A percentile compares a stretch with the other conserved stretches of the same genome.
Evolutionary conservation across 2,113 vertebrate species (phyloP).

Genomic region (Narcine bancroftii): DNA sequence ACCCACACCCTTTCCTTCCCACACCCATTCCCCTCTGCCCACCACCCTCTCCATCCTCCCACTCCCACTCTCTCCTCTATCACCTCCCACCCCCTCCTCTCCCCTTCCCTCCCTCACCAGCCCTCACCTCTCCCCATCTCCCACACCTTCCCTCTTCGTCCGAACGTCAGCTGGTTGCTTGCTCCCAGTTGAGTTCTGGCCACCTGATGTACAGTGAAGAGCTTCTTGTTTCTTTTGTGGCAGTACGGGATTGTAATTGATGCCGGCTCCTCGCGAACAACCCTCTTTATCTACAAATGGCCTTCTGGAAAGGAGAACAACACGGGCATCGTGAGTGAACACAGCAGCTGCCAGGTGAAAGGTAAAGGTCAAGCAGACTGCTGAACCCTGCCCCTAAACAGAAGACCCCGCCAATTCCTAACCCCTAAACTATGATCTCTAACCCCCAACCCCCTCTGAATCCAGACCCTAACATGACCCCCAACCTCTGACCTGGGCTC

Average conservation of each 20-base stretch:
- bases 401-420: too few relatives aligned
- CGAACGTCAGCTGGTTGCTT: neutral
- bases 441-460: too few relatives aligned
- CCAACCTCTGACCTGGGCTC: too few relatives aligned
- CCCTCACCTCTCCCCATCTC: too few relatives aligned
- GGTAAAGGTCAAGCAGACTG: conserved; percentile 47
- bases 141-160: neutral
- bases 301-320: conserved; percentile 68
- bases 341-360: conserved; percentile 58
- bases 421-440: too few relatives aligned
- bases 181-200: neutral
- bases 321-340: conserved; percentile 69
- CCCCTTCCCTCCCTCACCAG: too few relatives aligned
- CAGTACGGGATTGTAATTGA: conserved; percentile 79
- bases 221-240: neutral
- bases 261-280: conserved; percentile 74
- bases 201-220: neutral
- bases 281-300: conserved; percentile 76
- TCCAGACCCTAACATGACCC: too few relatives aligned
- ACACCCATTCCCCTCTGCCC: neutral
- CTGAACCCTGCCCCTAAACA: neutral
- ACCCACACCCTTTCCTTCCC: too few relatives aligned
- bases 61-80: too few relatives aligned
- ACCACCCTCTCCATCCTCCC: neutral
- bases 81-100: too few relatives aligned